Base-by-base conservation (phyloP, 2,888 invertebrate species). In the Andrena haemorrhoa region DNA sequence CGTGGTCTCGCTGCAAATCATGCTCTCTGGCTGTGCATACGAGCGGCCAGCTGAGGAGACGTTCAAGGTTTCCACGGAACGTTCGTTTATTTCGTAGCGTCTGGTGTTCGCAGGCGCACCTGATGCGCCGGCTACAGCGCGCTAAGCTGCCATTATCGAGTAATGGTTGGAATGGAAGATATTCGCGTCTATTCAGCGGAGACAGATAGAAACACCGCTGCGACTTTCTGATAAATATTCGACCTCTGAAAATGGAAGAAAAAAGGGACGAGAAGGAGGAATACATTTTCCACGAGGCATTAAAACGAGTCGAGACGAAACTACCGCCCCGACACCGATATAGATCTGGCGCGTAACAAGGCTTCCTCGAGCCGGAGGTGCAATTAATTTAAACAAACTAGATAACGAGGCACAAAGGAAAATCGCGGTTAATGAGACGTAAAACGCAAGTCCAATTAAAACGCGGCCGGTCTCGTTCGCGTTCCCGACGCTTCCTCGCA, bases 41-140 rank as follows among this genome's bases (percentile, higher is more conserved):
- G 2, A 12, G 41, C 60, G 33, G 16, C 33, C 85, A 87, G 88
- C 89, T 89, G 88, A 35, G 89, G 90, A 90, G 88, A 63, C 86
- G 85, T 87, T 90, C 92, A 92, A 92, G 91, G 93, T 90, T 89
- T 87, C 72, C 72, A 76, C 56, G 76, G 83, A 80, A 88, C 85
- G 82, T 90, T 88, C 83, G 84, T 87, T 92, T 90, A 89, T 89
- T 56, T 79, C 65, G 64, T 72, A 49, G 76, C 71, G 63, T 73
- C 53, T 51, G 47, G 71, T 66, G 65, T 63, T 75, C 29, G 35
- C 49, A 23, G n/a, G 41, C 56, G 70, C 80, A 75, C 79, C 74
- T 71, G 84, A 79, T 60, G 64, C 64, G 74, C 78, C 66, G 35
- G 49, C 33, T 23, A 23, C 20, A 16, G 10, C 23, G 6, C 12